Percentiles rank a stretch among this genome's conserved stretches.
Evolutionary conservation across 2,888 invertebrate genomes (phyloP).

Genomic region (Rhabditoides inermis): DNA sequence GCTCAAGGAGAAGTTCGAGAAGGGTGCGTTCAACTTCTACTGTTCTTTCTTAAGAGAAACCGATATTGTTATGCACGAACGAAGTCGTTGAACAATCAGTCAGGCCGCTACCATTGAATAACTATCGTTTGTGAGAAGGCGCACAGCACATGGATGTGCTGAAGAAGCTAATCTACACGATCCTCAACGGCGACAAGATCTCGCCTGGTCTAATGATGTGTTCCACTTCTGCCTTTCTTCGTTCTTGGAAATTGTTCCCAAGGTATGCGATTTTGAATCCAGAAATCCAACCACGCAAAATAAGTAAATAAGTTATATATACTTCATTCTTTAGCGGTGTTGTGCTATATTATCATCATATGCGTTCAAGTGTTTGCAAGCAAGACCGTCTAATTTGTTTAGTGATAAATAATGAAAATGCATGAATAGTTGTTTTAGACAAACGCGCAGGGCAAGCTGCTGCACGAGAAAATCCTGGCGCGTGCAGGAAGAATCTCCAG

Average conservation of each 20-base stretch:
- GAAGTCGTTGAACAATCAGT: no score
- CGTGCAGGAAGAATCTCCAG: constrained; percentile 95
- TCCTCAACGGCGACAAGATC: constrained; percentile 86
- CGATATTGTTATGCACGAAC: no score
- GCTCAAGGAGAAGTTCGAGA: constrained; percentile 81
- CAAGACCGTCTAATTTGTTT: background rate
- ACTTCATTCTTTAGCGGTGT: no score
- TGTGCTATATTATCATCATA: no score
- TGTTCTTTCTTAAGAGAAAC: no score
- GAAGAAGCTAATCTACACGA: constrained; percentile 86
- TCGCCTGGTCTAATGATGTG: constrained; percentile 72
- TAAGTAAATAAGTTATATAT: no score
- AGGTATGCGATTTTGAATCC: background rate
- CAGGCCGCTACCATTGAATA: background rate
- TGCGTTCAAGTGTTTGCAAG: background rate
- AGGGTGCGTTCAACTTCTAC: constrained; percentile 47
- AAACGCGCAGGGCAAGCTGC: constrained; percentile 57
- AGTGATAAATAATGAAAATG: background rate
- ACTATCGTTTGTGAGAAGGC: constrained; percentile 61
- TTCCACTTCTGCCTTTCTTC: constrained; percentile 75
- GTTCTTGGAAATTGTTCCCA: constrained; percentile 99
- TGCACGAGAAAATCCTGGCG: constrained; percentile 94
- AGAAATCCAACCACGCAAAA: background rate
- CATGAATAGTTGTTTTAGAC: constrained; percentile 29
- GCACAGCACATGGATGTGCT: constrained; percentile 85